Evolutionary conservation across 2,888 invertebrate genomes (phyloP).

Genomic region (Hemicrepidius hirtus): DNA sequence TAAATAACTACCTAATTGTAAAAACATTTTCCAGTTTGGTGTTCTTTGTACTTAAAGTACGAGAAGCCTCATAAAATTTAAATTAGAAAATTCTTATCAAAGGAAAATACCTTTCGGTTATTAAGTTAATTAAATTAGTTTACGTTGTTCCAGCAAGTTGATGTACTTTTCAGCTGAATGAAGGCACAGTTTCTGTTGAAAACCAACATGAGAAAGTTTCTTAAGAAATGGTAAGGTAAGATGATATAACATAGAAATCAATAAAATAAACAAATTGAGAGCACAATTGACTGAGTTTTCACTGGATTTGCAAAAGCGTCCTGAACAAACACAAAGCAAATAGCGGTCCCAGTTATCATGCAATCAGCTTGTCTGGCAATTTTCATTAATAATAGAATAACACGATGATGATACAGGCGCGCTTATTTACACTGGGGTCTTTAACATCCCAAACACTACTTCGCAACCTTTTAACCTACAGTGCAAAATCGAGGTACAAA

Average conservation of each 20-base stretch:
- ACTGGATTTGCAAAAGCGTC: conserved; percentile 22
- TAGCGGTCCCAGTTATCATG: conserved; percentile 23
- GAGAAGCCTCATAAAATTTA: conserved; percentile 1
- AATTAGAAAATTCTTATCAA: conserved; percentile 23
- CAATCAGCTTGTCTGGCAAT: conserved; percentile 37
- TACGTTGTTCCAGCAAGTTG: not conserved
- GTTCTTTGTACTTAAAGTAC: not conserved
- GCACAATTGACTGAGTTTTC: conserved; percentile 26
- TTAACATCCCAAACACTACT: conserved; percentile 20
- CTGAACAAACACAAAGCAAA: conserved; percentile 23
- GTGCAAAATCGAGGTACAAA: not conserved
- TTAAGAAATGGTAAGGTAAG: too few relatives aligned
- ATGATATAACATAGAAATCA: not conserved
- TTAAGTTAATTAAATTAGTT: conserved; percentile 26
- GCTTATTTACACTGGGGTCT: conserved; percentile 23
- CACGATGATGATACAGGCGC: conserved; percentile 26
- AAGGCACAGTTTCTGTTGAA: too few relatives aligned
- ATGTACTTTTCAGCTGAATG: not conserved
- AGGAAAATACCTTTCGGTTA: conserved; percentile 18
- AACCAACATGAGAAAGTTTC: too few relatives aligned
- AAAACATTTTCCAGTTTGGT: not conserved
- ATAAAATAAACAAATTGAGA: conserved; percentile 28
- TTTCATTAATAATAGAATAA: conserved; percentile 39
- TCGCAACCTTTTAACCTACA: conserved; percentile 22
- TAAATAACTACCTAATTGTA: not conserved